A percentile compares a stretch with the other conserved stretches of the same genome.
Conservation (phyloP, 1,140 invertebrate species). For the Trichomalopsis sarcophagae region DNA sequence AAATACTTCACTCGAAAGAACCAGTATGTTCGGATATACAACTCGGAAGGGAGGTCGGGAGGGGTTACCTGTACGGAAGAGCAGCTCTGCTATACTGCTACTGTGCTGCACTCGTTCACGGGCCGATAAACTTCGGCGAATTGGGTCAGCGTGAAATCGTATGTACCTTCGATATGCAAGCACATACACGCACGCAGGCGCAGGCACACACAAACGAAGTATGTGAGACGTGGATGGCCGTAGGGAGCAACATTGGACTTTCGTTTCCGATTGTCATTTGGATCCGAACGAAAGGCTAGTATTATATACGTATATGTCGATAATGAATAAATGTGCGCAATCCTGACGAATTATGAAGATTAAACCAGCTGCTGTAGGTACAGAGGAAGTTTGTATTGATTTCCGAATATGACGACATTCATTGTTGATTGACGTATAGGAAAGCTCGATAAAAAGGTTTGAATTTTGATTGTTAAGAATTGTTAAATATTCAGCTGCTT, state of each 20-base stretch:
- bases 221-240: not conserved
- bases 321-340: not conserved
- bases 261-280: not conserved
- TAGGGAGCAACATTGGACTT: not conserved
- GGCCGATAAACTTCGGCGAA: not conserved
- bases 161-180: not conserved
- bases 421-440: not conserved
- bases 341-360: not conserved
- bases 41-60: not conserved
- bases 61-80: not conserved
- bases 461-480: too few species aligned
- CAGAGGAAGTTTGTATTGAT: not conserved
- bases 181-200: not conserved
- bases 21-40: not conserved
- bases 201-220: too few species aligned
- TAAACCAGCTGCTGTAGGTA: not conserved
- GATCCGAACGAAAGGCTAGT: not conserved
- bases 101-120: not conserved
- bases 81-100: not conserved
- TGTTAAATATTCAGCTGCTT: too few species aligned
- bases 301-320: not conserved
- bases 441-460: too few species aligned
- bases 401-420: not conserved
- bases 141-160: not conserved
- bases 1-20: not conserved